Evolutionary conservation across 2,113 vertebrate species (phyloP), one percentile per base, ranked within the genome.

Genomic region (Paraplagusia blochii): DNA sequence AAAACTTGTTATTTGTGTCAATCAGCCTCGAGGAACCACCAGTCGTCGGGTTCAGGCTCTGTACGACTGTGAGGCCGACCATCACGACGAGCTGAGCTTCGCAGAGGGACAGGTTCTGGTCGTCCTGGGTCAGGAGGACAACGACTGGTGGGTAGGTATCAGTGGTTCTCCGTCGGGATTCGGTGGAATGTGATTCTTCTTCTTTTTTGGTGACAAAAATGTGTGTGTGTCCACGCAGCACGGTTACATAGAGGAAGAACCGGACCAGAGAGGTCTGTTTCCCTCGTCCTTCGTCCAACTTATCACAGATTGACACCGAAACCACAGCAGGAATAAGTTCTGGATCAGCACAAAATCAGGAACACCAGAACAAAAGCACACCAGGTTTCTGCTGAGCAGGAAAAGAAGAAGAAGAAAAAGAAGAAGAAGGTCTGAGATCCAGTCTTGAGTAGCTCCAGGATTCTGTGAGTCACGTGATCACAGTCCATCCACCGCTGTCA

Each of bases 41-140:
- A 66, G 38, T 12, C 62, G 69, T 0, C 61, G 85, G 0, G 85
- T 73, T 9, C 76, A 81, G 62, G 82, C 85, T 2, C 57, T 87
- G 47, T 87, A 87, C 9, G 85, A 87, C 76, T 87, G 85, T 40
- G 69, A 83, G 56, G 85, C 85, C 0, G 85, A 87, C 55, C 82
- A 87, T 35, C 74, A 83, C 1, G 85, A 87, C 0, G 85, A 87
- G 72, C 74, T 87, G 51, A 87, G 82, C 60, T 87, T 87, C 72
- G 44, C n/a, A 6, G 85, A 87, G 57, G 85, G 85, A 7, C 82
- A 87, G 70, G 67, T 85, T 19, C 58, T 87, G 47, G 80, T 85
- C 66, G 82, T 87, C 0, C 58, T 85, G 63, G 82, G 74, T 3
- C 71, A 72, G 67, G 80, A 84, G 29, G 85, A 85, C 72, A 43